These are phyloP conservation scores for Cheilosia scutellata DNA, from an alignment of 2,888 invertebrate genomes.

Conservation along the genomic window DNA sequence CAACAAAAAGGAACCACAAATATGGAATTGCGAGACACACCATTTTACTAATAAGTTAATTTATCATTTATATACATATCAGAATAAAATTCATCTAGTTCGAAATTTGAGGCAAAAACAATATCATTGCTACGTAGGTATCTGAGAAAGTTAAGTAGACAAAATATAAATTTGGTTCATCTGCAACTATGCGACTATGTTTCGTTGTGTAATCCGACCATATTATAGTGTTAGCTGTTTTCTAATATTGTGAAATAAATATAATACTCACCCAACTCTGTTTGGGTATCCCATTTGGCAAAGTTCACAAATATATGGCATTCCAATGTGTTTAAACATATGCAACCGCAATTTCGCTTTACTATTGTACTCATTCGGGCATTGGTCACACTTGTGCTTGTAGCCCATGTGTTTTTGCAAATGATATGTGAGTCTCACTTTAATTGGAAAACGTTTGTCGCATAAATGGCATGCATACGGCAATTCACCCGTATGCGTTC, in stretches of 20 bases:
- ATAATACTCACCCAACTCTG: constrained; percentile 47
- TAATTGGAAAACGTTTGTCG: constrained; percentile 77
- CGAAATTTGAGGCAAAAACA: no score
- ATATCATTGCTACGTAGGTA: no score
- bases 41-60: no score
- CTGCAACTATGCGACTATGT: no score
- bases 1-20: no score
- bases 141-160: no score
- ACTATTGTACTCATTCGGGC: constrained; percentile 76
- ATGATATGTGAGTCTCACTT: constrained; percentile 78
- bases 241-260: not conserved
- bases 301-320: constrained; percentile 76
- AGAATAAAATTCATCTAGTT: no score
- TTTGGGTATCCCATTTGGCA: constrained; percentile 55
- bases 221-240: no score
- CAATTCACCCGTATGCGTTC: constrained; percentile 78
- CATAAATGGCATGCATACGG: constrained; percentile 78
- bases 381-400: constrained; percentile 76
- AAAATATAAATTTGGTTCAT: no score
- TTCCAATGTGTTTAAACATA: constrained; percentile 78
- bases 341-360: constrained; percentile 77
- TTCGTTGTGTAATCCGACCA: no score
- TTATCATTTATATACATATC: no score
- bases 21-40: no score
- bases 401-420: constrained; percentile 77